Conservation (phyloP, 2,113 vertebrate species). For the Salminus brasiliensis region DNA sequence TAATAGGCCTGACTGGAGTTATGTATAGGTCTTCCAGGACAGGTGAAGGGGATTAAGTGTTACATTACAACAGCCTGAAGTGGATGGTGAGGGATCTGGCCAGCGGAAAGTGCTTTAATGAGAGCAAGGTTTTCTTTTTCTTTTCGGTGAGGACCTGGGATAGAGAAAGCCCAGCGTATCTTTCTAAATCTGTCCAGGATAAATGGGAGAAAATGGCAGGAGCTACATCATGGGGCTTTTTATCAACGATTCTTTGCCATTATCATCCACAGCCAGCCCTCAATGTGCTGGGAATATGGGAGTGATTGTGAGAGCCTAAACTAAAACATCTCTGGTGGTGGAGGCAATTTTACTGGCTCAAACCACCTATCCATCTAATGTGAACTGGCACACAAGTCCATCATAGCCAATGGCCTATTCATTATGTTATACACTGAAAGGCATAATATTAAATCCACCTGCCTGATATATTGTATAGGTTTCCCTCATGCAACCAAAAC, state of each 20-base stretch:
- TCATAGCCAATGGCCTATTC: not conserved
- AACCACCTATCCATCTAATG: conserved; percentile 12
- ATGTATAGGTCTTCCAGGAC: conserved; percentile 32
- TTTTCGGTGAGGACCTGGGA: conserved; percentile 19
- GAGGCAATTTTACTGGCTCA: conserved; percentile 27
- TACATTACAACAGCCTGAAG: conserved; percentile 21
- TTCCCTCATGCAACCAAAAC: too few relatives aligned
- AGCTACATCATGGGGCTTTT: conserved; percentile 51
- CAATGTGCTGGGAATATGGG: conserved; percentile 40
- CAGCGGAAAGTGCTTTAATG: conserved; percentile 31
- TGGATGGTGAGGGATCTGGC: conserved; percentile 24
- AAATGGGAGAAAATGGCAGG: conserved; percentile 47
- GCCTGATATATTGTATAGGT: too few relatives aligned
- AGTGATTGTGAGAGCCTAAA: conserved; percentile 47
- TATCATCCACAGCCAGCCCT: conserved; percentile 55
- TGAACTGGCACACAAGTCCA: not conserved
- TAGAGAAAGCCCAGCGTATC: conserved; percentile 25
- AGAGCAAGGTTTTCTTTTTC: not conserved
- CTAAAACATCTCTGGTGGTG: conserved; percentile 57
- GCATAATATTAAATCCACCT: too few relatives aligned
- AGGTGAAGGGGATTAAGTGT: conserved; percentile 14
- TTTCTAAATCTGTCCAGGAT: conserved; percentile 47
- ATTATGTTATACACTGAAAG: not conserved
- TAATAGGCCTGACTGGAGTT: conserved; percentile 5
- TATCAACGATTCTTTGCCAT: conserved; percentile 55